Percentiles rank a stretch among this genome's conserved stretches.
Evolutionary conservation across 2,888 invertebrate species (phyloP).

Genomic region (Buathra laborator): DNA sequence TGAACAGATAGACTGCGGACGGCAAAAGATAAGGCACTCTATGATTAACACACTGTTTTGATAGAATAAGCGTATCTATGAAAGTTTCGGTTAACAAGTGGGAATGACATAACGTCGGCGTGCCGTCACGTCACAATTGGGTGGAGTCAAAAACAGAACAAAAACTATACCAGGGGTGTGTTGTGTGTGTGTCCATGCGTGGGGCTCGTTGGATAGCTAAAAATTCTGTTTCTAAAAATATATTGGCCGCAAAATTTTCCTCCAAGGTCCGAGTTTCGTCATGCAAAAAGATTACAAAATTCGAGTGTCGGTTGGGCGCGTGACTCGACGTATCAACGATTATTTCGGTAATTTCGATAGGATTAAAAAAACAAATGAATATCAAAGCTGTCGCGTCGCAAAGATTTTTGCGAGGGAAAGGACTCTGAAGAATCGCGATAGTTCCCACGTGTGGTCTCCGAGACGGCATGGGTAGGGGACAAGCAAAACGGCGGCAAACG

Average conservation of each 20-base stretch:
- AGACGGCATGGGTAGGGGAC: not conserved
- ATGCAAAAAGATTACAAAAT: constrained; percentile 29
- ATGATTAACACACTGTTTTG: not conserved
- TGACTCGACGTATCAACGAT: constrained; percentile 8
- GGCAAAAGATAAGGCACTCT: not conserved
- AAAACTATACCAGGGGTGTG: constrained; percentile 24
- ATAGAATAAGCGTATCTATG: not conserved
- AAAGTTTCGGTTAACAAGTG: constrained; percentile 11
- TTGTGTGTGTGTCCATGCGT: not conserved
- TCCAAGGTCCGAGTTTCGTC: constrained; percentile 60
- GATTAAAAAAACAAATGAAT: not conserved
- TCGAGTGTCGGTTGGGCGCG: not conserved
- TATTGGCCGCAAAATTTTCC: constrained; percentile 61
- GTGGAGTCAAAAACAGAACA: not conserved
- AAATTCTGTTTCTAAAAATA: constrained; percentile 67
- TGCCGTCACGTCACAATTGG: not conserved
- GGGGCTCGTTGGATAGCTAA: constrained; percentile 12
- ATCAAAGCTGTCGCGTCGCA: not conserved
- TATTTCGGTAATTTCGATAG: too few relatives aligned
- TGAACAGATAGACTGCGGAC: not conserved
- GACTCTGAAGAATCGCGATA: not conserved
- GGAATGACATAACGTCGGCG: constrained; percentile 10
- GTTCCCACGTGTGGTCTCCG: constrained; percentile 33
- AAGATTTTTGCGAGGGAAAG: not conserved
- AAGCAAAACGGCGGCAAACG: not conserved